Percentiles rank a stretch among this genome's conserved stretches.
phyloP scores from a whole-genome alignment of 2,888 invertebrate species.

The Eupsilia transversa region DNA sequence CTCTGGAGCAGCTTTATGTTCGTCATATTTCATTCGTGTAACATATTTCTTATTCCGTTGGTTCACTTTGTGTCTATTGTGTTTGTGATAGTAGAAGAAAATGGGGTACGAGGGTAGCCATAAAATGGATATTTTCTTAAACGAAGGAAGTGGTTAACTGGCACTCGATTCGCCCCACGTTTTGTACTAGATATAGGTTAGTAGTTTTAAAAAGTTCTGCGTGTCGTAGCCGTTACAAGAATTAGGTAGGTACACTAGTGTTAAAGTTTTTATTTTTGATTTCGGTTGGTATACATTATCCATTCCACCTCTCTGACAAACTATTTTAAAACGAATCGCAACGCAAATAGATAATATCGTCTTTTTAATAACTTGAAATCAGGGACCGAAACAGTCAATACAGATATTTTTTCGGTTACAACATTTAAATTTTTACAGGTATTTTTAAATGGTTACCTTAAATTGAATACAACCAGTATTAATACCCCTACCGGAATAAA shows the following conservation, averaged over 20 bases:
- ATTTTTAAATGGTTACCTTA: too few relatives aligned
- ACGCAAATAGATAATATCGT: not conserved
- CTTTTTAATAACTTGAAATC: not conserved
- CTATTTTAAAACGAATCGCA: slow-evolving; percentile 7
- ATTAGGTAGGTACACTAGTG: not conserved
- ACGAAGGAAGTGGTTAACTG: slow-evolving; percentile 50
- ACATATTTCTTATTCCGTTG: slow-evolving; percentile 46
- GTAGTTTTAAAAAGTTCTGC: slow-evolving; percentile 34
- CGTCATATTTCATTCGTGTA: slow-evolving; percentile 62
- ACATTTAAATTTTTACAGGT: too few relatives aligned
- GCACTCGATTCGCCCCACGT: slow-evolving; percentile 31
- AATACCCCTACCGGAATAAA: too few relatives aligned
- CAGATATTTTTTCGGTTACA: too few relatives aligned
- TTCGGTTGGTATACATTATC: not conserved
- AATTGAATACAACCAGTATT: too few relatives aligned
- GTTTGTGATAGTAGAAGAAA: slow-evolving; percentile 54
- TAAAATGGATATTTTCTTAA: slow-evolving; percentile 59
- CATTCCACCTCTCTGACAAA: not conserved
- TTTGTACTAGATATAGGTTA: slow-evolving; percentile 19
- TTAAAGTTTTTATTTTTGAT: slow-evolving; percentile 3
- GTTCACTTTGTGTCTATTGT: slow-evolving; percentile 52
- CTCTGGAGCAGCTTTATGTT: slow-evolving; percentile 52
- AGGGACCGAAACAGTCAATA: too few relatives aligned
- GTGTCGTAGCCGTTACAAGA: not conserved
- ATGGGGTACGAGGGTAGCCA: slow-evolving; percentile 44